Evolutionary conservation across 2,888 invertebrate genomes (phyloP).

Genomic region (Sthenelais limicola): DNA sequence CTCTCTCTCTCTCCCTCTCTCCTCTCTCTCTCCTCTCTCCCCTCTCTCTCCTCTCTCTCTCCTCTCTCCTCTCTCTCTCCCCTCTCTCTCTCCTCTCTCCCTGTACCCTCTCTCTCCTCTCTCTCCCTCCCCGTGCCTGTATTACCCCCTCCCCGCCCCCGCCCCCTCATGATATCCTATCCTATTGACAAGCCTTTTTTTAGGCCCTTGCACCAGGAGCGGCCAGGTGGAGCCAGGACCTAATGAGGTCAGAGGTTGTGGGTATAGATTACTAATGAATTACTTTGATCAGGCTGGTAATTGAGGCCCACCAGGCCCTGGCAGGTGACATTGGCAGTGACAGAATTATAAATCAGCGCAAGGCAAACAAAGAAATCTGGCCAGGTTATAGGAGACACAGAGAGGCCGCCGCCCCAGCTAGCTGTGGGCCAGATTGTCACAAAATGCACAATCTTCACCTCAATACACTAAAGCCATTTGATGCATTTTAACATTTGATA

Average conservation of each 20-base stretch:
- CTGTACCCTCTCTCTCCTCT: too few relatives aligned
- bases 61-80: background rate
- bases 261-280: slow-evolving; percentile 40
- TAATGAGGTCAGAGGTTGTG: slow-evolving; percentile 35
- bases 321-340: slow-evolving; percentile 32
- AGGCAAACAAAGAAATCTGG: slow-evolving; percentile 35
- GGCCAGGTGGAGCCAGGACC: slow-evolving; percentile 17
- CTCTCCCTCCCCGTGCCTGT: background rate
- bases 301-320: slow-evolving; percentile 11
- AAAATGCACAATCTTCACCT: too few relatives aligned
- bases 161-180: background rate
- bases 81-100: background rate
- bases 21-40: background rate
- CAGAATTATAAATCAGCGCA: slow-evolving; percentile 38
- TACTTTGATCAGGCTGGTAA: slow-evolving; percentile 35
- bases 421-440: too few relatives aligned
- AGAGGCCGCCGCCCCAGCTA: too few relatives aligned
- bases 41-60: background rate
- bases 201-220: background rate
- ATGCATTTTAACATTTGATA: too few relatives aligned
- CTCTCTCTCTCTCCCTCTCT: background rate
- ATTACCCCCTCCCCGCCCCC: slow-evolving; percentile 9
- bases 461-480: too few relatives aligned
- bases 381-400: too few relatives aligned
- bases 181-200: slow-evolving; percentile 3